These are phyloP conservation scores for Cheilosia soror DNA, from an alignment of 2,888 invertebrate species.

Conservation along the genomic window DNA sequence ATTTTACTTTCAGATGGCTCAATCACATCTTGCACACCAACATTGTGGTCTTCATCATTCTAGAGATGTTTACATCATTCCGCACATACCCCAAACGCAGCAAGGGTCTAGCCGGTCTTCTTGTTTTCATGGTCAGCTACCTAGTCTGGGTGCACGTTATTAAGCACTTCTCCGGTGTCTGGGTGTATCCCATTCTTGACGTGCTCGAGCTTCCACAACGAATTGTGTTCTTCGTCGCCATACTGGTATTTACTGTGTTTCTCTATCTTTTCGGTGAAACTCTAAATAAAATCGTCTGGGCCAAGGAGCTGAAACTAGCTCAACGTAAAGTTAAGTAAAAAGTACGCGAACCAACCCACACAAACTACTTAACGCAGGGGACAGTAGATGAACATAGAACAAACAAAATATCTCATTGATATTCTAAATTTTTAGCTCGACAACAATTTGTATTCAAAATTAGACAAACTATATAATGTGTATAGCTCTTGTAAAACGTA, in stretches of 20 bases:
- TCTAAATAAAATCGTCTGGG: slow-evolving; percentile 90
- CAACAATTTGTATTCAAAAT: slow-evolving; percentile 36
- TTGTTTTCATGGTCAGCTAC: slow-evolving; percentile 88
- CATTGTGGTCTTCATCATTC: slow-evolving; percentile 90
- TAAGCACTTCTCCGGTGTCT: slow-evolving; percentile 89
- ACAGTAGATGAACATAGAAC: slow-evolving; percentile 5
- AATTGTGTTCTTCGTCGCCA: slow-evolving; percentile 88
- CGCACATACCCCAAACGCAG: slow-evolving; percentile 90
- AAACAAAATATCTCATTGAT: slow-evolving; percentile 52
- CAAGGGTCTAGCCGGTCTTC: slow-evolving; percentile 87
- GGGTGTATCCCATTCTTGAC: slow-evolving; percentile 96
- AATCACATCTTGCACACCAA: slow-evolving; percentile 97
- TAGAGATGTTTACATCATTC: slow-evolving; percentile 91
- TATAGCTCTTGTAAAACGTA: slow-evolving; percentile 38
- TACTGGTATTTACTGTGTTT: slow-evolving; percentile 86
- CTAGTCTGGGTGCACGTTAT: slow-evolving; percentile 92
- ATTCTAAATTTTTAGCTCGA: slow-evolving; percentile 44
- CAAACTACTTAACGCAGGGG: slow-evolving; percentile 7
- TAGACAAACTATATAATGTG: slow-evolving; percentile 16
- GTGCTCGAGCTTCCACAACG: slow-evolving; percentile 90
- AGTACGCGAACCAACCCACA: not conserved
- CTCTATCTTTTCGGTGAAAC: slow-evolving; percentile 90
- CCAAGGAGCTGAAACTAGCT: slow-evolving; percentile 86
- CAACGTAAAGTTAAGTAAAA: slow-evolving; percentile 82
- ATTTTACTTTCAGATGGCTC: slow-evolving; percentile 87